A percentile compares a stretch with the other conserved stretches of the same genome.
Evolutionary conservation across 2,797 vertebrate species (phyloP).

Genomic region (Spatula clypeata): DNA sequence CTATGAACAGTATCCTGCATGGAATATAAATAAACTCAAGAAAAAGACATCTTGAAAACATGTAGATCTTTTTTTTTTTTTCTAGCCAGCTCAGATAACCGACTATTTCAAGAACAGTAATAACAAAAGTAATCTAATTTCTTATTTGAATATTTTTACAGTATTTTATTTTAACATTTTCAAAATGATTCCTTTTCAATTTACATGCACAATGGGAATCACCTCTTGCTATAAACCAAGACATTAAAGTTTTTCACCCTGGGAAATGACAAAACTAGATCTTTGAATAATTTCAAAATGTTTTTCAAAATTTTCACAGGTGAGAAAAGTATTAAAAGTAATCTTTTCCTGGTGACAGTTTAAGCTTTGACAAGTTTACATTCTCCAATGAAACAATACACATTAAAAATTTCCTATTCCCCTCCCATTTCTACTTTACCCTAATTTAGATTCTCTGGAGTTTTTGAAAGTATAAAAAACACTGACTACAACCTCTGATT

Average conservation of each 20-base stretch:
- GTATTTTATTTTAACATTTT: not conserved
- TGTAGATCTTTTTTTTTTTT: not conserved
- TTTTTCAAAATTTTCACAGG: not conserved
- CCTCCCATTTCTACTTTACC: not conserved
- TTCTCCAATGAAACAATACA: not conserved
- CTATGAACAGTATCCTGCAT: not conserved
- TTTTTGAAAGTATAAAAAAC: not conserved
- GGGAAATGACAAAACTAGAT: not conserved
- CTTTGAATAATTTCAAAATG: fast-evolving
- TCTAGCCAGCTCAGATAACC: not conserved
- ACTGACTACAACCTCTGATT: not conserved
- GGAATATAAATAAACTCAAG: not conserved
- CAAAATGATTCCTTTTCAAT: not conserved
- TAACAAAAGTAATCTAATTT: not conserved
- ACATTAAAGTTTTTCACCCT: not conserved
- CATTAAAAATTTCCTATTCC: not conserved
- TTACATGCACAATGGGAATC: not conserved
- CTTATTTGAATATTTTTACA: not conserved
- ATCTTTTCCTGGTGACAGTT: not conserved
- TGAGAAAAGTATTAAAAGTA: not conserved
- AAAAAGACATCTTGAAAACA: not conserved
- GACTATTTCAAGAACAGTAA: not conserved
- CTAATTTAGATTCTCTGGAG: not conserved
- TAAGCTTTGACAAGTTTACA: not conserved
- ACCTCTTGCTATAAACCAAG: not conserved